Evolutionary conservation across 2,797 vertebrate genomes (phyloP).

Genomic region (Leptoclinus maculatus): DNA sequence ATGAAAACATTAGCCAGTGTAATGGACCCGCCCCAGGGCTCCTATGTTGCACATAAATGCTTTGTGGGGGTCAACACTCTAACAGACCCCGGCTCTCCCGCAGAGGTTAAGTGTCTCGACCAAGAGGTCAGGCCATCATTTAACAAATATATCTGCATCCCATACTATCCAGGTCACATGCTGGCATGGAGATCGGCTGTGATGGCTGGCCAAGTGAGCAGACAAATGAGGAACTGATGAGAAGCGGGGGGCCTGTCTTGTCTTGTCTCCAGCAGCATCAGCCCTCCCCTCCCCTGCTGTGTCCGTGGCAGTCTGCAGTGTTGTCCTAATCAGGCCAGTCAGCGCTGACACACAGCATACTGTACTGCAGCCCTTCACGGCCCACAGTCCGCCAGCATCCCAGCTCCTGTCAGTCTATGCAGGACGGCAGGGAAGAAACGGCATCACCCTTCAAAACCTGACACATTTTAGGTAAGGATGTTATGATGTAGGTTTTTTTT

Average conservation of each 20-base stretch:
- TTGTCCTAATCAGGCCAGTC: conserved; percentile 72
- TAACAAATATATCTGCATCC: conserved; percentile 54
- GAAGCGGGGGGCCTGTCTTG: conserved; percentile 54
- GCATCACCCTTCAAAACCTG: neutral
- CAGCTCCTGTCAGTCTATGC: conserved; percentile 57
- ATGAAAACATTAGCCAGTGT: conserved; percentile 35
- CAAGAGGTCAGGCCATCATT: conserved; percentile 65
- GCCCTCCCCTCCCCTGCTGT: conserved; percentile 59
- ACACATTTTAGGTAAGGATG: neutral
- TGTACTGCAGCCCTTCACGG: conserved; percentile 40
- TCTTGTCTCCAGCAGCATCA: conserved; percentile 58
- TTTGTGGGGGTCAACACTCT: conserved; percentile 47
- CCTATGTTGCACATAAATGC: conserved; percentile 34
- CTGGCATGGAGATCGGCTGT: conserved; percentile 51
- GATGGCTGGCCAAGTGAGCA: conserved; percentile 70
- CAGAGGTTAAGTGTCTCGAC: conserved; percentile 68
- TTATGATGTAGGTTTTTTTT: neutral
- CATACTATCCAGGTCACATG: conserved; percentile 58
- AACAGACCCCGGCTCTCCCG: conserved; percentile 30
- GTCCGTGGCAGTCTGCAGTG: conserved; percentile 55
- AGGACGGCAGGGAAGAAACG: neutral
- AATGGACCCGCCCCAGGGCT: conserved; percentile 41
- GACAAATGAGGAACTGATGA: conserved; percentile 66
- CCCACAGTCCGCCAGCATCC: conserved; percentile 57
- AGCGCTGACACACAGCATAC: conserved; percentile 76